Base-by-base conservation (phyloP, 35 echinoderm and acorn worm species). In the Stichopus chloronotus region DNA sequence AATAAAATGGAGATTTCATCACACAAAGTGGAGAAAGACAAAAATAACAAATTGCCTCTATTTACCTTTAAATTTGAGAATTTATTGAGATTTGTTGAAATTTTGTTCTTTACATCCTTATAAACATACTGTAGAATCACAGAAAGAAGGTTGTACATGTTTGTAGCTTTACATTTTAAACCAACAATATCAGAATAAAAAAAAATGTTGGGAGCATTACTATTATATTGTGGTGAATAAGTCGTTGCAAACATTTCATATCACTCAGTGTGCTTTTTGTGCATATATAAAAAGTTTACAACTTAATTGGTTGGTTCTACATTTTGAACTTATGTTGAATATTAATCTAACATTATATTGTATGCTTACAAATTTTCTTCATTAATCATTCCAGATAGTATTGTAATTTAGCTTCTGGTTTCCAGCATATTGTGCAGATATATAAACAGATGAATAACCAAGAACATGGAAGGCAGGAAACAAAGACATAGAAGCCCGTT, bases 11-110 rank as follows among this genome's bases (percentile, higher is more conserved):
- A 89, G 65, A 83, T 83, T 83, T 83, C 86, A 63, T 85, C 57
- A 89, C 87, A 85, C 53, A 53, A 85, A 89, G 59, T 89, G 87
- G 43, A 53, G 71, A 65, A 89, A 89, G 87, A 89, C 57, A 63
- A 88, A 88, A 89, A 89, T 89, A 89, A 89, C 87, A 89, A 89
- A 89, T 71, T 89, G 87, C 87, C 87, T 89, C 87, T 71, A 88
- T 88, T 88, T 88, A 83, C 55, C 53, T 58, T 58, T 58, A 89
- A 89, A 89, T 89, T 89, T 89, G 87, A 89, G 60, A 89, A 89
- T 89, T 89, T 89, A 89, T 89, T 89, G 57, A 89, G 65, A 89
- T 89, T 89, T 89, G 87, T 89, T 89, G 59, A 89, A 85, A 69
- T 89, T 89, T 89, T 89, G 87, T 89, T 89, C 87, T 53, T 63